Evolutionary conservation across 2,797 vertebrate genomes (phyloP).

Genomic region (Crenuchus spilurus): DNA sequence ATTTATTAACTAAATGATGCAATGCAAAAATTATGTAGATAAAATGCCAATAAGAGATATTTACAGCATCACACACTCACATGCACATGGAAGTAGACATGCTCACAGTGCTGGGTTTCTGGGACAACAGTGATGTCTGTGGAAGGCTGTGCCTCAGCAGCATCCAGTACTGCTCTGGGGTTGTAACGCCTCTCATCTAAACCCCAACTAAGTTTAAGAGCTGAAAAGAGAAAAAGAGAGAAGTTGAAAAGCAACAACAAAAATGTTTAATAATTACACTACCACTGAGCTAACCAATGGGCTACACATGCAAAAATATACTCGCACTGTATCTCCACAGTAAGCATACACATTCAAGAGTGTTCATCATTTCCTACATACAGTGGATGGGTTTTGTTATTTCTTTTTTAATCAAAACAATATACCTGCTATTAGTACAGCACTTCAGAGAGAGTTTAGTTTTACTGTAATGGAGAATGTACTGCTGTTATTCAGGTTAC

Average conservation of each 20-base stretch:
- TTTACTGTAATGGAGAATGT: background rate
- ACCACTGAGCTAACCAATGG: no score
- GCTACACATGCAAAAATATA: background rate
- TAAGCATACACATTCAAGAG: background rate
- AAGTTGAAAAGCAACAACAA: background rate
- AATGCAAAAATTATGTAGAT: background rate
- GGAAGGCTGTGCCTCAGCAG: slow-evolving; percentile 70
- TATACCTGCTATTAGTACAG: background rate
- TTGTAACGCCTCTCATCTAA: slow-evolving; percentile 87
- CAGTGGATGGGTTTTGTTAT: background rate
- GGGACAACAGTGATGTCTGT: slow-evolving; percentile 64
- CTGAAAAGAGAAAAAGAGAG: slow-evolving; percentile 63
- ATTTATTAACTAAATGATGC: background rate
- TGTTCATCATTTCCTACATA: background rate
- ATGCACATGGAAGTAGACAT: slow-evolving; percentile 85
- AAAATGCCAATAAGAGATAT: background rate
- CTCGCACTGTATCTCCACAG: background rate
- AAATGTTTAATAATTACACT: background rate
- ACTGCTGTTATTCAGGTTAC: background rate
- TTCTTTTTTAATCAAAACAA: background rate
- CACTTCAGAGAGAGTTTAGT: no score
- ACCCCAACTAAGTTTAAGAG: slow-evolving; percentile 76
- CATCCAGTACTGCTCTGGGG: slow-evolving; percentile 84
- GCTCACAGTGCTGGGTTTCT: slow-evolving; percentile 73
- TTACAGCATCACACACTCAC: slow-evolving; percentile 68